Conservation (phyloP, 2,113 vertebrate species). For the Rattus rattus region DNA sequence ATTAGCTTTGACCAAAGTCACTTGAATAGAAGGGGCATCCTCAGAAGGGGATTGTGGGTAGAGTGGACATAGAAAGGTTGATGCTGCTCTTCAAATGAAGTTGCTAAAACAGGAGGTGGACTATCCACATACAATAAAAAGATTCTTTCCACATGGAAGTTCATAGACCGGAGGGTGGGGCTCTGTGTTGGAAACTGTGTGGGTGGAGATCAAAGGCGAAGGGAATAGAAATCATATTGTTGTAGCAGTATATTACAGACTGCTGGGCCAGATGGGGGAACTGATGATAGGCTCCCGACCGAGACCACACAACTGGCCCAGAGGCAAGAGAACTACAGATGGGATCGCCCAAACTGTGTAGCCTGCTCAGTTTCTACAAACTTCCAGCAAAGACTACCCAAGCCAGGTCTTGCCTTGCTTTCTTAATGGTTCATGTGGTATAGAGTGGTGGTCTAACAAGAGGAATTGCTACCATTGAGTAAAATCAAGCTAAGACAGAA, state of each 20-base stretch:
- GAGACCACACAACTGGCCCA: constrained; percentile 66
- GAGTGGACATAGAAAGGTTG: constrained; percentile 16
- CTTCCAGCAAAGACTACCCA: neutral
- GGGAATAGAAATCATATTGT: constrained; percentile 70
- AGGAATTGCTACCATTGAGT: neutral
- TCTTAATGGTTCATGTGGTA: neutral
- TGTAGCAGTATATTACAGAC: constrained; percentile 60
- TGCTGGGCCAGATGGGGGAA: constrained; percentile 64
- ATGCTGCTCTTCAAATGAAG: constrained; percentile 54
- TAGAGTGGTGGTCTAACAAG: neutral
- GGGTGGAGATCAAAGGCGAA: constrained; percentile 73
- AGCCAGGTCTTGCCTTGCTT: constrained; percentile 5
- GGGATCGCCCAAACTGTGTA: neutral
- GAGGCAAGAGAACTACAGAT: neutral
- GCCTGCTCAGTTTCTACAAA: neutral
- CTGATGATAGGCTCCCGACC: constrained; percentile 60
- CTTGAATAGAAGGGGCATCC: constrained; percentile 21
- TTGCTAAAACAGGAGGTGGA: constrained; percentile 43
- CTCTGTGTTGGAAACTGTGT: constrained; percentile 63
- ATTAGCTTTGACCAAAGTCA: constrained; percentile 8
- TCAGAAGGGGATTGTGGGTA: neutral
- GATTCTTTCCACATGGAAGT: constrained; percentile 71
- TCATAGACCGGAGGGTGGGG: constrained; percentile 55
- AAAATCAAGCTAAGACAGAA: constrained; percentile 31
- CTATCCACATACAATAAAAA: neutral